Evolutionary conservation across 2,888 invertebrate genomes (phyloP).

Genomic region (Eristalinus sepulchralis): DNA sequence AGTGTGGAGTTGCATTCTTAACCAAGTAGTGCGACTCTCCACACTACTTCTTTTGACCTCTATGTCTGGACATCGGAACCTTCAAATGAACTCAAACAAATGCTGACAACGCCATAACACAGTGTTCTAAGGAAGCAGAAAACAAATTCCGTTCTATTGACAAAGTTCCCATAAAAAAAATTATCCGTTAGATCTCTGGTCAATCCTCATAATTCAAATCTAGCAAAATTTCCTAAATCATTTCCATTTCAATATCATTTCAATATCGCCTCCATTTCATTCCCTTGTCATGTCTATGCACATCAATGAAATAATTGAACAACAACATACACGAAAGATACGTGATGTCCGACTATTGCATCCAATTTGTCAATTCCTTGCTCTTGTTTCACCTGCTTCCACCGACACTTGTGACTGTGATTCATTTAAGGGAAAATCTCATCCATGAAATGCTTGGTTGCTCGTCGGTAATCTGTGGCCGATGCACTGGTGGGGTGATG

Average conservation of each 20-base stretch:
- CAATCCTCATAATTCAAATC: not conserved
- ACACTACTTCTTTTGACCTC: too few species aligned
- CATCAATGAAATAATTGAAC: not conserved
- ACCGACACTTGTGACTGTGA: constrained; percentile 1
- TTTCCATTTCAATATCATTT: not conserved
- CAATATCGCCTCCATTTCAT: too few species aligned
- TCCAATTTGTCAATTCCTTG: constrained; percentile 20
- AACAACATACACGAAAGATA: not conserved
- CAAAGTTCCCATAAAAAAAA: too few species aligned
- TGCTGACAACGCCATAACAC: too few species aligned
- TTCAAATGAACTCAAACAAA: too few species aligned
- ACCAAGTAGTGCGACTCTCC: too few species aligned
- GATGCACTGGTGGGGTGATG: not conserved
- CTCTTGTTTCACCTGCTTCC: constrained; percentile 18
- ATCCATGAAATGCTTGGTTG: constrained; percentile 31
- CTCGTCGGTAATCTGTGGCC: constrained; percentile 8
- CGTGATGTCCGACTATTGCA: not conserved
- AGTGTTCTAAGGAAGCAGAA: too few species aligned
- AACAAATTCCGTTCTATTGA: too few species aligned
- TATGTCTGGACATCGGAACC: too few species aligned
- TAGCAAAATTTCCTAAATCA: not conserved
- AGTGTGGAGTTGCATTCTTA: too few species aligned
- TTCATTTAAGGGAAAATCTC: constrained; percentile 31
- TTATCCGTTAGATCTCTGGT: not conserved
- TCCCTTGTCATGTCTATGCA: not conserved